Evolutionary conservation across 2,888 invertebrate species (phyloP).

Genomic region (Furcula furcula): DNA sequence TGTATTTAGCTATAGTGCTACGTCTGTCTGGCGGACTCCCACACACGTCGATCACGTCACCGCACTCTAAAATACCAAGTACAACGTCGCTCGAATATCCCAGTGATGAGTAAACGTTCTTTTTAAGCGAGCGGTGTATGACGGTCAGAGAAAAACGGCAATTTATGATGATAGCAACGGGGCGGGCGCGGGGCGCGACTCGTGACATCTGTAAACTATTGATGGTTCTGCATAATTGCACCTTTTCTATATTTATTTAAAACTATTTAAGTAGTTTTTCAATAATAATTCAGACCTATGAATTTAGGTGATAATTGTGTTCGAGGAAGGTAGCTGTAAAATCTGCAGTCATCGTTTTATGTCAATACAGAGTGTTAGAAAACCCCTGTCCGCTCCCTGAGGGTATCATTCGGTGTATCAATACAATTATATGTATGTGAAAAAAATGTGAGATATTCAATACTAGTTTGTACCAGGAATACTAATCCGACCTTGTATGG

Average conservation of each 20-base stretch:
- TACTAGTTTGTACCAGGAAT: too few relatives aligned
- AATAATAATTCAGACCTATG: too few relatives aligned
- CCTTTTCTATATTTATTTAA: slow-evolving; percentile 1
- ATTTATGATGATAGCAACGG: slow-evolving; percentile 30
- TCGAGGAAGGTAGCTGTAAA: too few relatives aligned
- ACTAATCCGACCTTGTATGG: too few relatives aligned
- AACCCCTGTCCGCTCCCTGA: too few relatives aligned
- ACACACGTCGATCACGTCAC: slow-evolving; percentile 30
- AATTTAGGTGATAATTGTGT: too few relatives aligned
- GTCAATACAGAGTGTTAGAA: too few relatives aligned
- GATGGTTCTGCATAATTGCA: slow-evolving; percentile 16
- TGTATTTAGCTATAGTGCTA: slow-evolving; percentile 1
- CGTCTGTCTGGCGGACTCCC: slow-evolving; percentile 21
- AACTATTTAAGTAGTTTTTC: too few relatives aligned
- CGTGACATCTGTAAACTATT: slow-evolving; percentile 41
- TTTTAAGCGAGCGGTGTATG: slow-evolving; percentile 45
- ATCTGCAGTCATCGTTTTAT: too few relatives aligned
- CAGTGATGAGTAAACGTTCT: slow-evolving; percentile 26
- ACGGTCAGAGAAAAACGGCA: slow-evolving; percentile 14
- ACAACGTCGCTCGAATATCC: slow-evolving; percentile 35
- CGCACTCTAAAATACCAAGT: slow-evolving; percentile 28
- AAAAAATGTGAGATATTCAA: too few relatives aligned
- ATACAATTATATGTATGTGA: too few relatives aligned
- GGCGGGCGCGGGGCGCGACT: slow-evolving; percentile 22
- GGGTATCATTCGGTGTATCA: too few relatives aligned